These are phyloP conservation scores for Cavia aperea DNA, from an alignment of 2,113 vertebrate species.

Conservation along the genomic window DNA sequence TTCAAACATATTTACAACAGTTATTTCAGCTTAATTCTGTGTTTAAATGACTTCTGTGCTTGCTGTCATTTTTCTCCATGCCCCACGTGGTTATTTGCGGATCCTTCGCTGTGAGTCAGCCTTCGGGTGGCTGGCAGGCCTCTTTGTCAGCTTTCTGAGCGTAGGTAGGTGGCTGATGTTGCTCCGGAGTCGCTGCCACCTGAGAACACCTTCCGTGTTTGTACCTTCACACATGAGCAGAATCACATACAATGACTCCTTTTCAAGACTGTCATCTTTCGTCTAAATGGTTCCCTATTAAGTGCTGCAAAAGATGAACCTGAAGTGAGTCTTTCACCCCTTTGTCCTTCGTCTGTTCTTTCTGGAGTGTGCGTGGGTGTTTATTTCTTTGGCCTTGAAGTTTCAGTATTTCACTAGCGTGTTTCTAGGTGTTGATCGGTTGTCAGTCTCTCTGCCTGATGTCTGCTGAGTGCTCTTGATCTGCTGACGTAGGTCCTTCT, in stretches of 20 bases:
- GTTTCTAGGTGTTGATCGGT: conserved; percentile 11
- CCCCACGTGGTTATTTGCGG: background rate
- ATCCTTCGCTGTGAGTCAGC: background rate
- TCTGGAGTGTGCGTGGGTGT: background rate
- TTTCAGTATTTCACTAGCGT: background rate
- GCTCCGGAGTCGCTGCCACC: background rate
- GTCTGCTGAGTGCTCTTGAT: background rate
- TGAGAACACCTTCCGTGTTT: background rate
- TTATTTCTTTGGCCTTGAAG: conserved; percentile 14
- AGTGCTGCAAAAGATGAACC: background rate
- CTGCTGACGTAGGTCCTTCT: background rate
- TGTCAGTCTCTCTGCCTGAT: background rate
- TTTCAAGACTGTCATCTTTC: background rate
- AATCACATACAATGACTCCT: rapidly evolving
- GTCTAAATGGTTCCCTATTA: background rate
- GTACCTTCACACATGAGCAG: background rate
- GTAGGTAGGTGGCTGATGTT: background rate
- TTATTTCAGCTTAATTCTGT: background rate
- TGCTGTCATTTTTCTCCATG: background rate
- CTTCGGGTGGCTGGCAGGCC: rapidly evolving
- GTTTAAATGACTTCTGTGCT: background rate
- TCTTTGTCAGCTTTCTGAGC: background rate
- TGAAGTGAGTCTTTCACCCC: background rate
- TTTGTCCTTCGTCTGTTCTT: background rate
- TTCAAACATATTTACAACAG: conserved; percentile 22